Base-by-base conservation (phyloP, 37 sponge, comb jelly and placozoan species). In the Chondrosia reniformis region DNA sequence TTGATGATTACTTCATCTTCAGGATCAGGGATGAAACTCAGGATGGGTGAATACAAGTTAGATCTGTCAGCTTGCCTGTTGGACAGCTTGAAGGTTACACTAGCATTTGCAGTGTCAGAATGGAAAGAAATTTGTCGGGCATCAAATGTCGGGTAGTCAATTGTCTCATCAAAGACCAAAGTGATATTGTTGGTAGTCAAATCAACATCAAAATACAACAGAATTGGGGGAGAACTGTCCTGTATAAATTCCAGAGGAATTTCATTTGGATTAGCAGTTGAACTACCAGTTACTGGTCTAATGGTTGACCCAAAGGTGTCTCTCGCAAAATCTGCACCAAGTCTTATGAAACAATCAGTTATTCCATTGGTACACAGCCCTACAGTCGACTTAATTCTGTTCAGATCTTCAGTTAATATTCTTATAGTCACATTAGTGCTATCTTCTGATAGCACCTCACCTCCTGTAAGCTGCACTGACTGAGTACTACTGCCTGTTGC, bases 291-390 rank as follows among this genome's bases (percentile, higher is more conserved):
- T 1, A 92, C 88, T 31, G 92, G 76, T 15, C 4, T 6, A 6
- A 92, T 84, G 24, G 80, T 65, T 74, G 85, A 83, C 15, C 90
- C 96, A 79, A 86, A 85, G 15, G 87, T 95, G 78, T 92, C 96
- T n/a, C 76, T 80, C 3, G 87, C 89, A 89, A 95, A 88, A 0
- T 76, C 71, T 0, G 73, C 45, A 17, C 72, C 45, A 55, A 95
- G 74, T 39, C 96, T 43, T 19, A 95, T 33, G 67, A 89, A 86
- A 43, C 96, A 95, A 82, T 91, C 77, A 24, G 44, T 75, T 2
- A 41, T 13, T 8, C 46, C 40, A 28, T 66, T 61, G 49, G 80
- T 79, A 71, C 93, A 86, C 7, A 85, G 79, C 0, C 32, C 74
- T 12, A 80, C 78, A 19, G 32, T 31, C 28, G 45, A 33, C 58